A percentile compares a stretch with the other conserved stretches of the same genome.
Conservation (phyloP, 2,797 vertebrate species). For the Chaunax sp. region DNA sequence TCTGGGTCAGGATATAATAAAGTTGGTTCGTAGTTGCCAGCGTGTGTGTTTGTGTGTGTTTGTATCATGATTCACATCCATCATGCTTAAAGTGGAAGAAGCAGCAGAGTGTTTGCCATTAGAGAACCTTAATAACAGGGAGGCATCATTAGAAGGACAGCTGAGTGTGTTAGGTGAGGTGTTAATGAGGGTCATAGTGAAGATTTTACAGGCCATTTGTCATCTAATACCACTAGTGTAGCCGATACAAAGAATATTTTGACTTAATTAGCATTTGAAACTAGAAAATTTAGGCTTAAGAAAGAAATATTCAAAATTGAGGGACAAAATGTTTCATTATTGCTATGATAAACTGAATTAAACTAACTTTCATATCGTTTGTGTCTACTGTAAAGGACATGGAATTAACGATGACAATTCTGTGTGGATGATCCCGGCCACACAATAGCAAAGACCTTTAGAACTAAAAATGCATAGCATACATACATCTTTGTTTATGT, state of each 20-base stretch:
- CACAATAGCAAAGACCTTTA: background rate
- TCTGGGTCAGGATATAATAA: slow-evolving; percentile 47
- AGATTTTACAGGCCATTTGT: slow-evolving; percentile 2
- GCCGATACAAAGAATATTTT: background rate
- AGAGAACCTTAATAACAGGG: slow-evolving; percentile 8
- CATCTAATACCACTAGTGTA: background rate
- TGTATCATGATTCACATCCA: slow-evolving; percentile 14
- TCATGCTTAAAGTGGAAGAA: slow-evolving; percentile 33
- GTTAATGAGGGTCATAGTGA: slow-evolving; percentile 18
- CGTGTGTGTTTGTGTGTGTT: background rate
- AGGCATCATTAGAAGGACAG: slow-evolving; percentile 41
- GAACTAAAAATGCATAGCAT: background rate
- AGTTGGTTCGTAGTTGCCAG: slow-evolving; percentile 14
- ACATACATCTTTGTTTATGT: background rate
- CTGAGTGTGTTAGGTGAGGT: slow-evolving; percentile 29
- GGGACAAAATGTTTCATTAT: background rate
- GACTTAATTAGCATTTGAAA: background rate
- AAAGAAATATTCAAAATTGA: background rate
- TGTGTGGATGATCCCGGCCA: background rate
- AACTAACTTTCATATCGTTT: background rate
- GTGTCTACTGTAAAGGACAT: background rate
- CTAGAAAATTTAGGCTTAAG: background rate
- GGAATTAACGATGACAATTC: slow-evolving; percentile 2
- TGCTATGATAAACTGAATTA: background rate
- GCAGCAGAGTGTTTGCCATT: slow-evolving; percentile 13